Evolutionary conservation across 1,140 invertebrate genomes (phyloP).

Genomic region (Panagrolaimus sp.): DNA sequence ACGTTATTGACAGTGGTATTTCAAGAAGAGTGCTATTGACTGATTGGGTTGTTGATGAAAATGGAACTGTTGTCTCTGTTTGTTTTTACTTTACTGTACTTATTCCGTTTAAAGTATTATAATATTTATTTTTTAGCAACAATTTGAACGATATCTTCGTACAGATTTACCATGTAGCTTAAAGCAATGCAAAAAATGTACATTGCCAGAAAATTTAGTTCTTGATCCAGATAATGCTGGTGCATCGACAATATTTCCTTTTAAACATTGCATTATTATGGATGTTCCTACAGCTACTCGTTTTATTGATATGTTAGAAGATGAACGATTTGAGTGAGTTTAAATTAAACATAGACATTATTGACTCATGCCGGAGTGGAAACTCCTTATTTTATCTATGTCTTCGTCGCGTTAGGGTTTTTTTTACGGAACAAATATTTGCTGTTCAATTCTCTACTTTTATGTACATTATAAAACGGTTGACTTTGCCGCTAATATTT

Average conservation of each 20-base stretch:
- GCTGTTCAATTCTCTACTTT: no score
- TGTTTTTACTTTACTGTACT: background rate
- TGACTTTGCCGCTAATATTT: no score
- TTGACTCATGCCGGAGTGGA: no score
- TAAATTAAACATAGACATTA: no score
- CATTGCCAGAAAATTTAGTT: background rate
- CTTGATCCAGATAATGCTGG: slow-evolving; percentile 20
- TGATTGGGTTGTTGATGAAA: background rate
- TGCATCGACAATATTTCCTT: slow-evolving; percentile 14
- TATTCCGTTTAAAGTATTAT: no score
- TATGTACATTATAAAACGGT: no score
- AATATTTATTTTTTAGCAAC: slow-evolving; percentile 29
- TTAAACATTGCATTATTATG: slow-evolving; percentile 22
- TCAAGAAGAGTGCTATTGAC: background rate
- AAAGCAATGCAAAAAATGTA: slow-evolving; percentile 16
- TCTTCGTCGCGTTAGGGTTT: no score
- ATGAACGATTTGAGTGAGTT: slow-evolving; percentile 21
- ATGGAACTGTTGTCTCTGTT: background rate
- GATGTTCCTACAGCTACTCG: slow-evolving; percentile 29
- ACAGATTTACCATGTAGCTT: slow-evolving; percentile 36
- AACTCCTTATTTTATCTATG: no score
- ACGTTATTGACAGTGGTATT: slow-evolving; percentile 14
- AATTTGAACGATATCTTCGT: slow-evolving; percentile 34
- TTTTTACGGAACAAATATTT: no score
- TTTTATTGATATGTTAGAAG: slow-evolving; percentile 38